Percentiles rank a stretch among this genome's conserved stretches.
These are phyloP conservation scores for Fabriciana adippe DNA, from an alignment of 2,888 invertebrate species.

Conservation along the genomic window DNA sequence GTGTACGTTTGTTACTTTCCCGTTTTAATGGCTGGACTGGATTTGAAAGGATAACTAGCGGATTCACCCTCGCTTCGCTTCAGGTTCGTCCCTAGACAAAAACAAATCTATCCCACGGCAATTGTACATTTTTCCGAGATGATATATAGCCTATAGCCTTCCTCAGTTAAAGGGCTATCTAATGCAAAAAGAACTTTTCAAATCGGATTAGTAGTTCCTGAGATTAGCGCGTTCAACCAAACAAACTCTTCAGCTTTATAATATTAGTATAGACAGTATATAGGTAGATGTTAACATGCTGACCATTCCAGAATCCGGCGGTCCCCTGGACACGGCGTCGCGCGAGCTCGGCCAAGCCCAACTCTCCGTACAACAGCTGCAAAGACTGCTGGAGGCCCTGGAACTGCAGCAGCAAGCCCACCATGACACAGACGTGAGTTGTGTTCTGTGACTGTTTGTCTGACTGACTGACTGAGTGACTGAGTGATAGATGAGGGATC, in stretches of 20 bases:
- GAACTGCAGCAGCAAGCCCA: conserved; percentile 73
- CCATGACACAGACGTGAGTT: conserved; percentile 79
- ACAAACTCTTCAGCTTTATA: background rate
- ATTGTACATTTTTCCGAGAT: no score
- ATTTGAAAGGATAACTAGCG: no score
- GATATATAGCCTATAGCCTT: no score
- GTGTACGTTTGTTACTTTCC: no score
- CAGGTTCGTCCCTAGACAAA: no score
- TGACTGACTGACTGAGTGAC: background rate
- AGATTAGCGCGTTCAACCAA: no score
- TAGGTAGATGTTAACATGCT: background rate
- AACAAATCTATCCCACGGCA: no score
- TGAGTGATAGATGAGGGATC: background rate
- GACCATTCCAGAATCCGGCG: conserved; percentile 79
- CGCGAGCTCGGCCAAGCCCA: conserved; percentile 86
- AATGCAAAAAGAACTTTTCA: no score
- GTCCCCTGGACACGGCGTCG: conserved; percentile 83
- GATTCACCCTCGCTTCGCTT: no score
- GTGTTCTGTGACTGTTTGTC: background rate
- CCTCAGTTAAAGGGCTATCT: no score
- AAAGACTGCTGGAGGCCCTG: conserved; percentile 82
- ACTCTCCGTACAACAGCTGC: conserved; percentile 86
- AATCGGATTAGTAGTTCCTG: no score
- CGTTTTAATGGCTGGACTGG: no score
- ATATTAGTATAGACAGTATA: background rate